Evolutionary conservation across 2,113 vertebrate species (phyloP).

Genomic region (Colossoma macropomum): DNA sequence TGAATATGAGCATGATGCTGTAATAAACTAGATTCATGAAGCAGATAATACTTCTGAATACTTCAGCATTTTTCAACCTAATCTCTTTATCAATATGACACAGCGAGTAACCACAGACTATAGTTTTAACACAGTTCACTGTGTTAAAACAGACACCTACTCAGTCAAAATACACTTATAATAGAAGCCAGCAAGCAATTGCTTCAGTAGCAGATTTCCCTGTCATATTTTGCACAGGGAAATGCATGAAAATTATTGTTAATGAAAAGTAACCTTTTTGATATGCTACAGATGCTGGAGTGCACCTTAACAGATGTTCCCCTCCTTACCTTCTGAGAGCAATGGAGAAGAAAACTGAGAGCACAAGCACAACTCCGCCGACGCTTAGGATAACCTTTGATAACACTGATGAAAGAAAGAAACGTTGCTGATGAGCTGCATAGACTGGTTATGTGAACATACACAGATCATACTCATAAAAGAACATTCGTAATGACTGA

Average conservation of each 20-base stretch:
- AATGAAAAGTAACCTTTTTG: no score
- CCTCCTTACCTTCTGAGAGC: constrained; percentile 42
- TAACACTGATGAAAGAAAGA: constrained; percentile 21
- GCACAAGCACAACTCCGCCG: constrained; percentile 26
- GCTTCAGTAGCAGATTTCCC: no score
- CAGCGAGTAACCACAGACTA: no score
- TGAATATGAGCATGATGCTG: not conserved
- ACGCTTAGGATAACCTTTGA: constrained; percentile 21
- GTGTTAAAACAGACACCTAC: no score
- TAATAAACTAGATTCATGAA: no score
- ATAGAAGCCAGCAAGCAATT: no score
- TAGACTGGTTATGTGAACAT: not conserved
- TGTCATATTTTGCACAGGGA: no score
- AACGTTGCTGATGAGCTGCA: not conserved
- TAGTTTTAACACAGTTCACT: not conserved
- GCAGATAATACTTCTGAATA: no score
- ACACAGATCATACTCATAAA: not conserved
- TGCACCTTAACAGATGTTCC: not conserved
- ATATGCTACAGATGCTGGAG: no score
- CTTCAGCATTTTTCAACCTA: no score
- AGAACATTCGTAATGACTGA: not conserved
- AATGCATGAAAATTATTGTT: no score
- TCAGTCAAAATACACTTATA: not conserved
- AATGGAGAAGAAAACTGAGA: constrained; percentile 32
- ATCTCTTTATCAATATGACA: no score